Evolutionary conservation across 2,888 invertebrate species (phyloP).

Genomic region (Nipponacmea schrenckii): DNA sequence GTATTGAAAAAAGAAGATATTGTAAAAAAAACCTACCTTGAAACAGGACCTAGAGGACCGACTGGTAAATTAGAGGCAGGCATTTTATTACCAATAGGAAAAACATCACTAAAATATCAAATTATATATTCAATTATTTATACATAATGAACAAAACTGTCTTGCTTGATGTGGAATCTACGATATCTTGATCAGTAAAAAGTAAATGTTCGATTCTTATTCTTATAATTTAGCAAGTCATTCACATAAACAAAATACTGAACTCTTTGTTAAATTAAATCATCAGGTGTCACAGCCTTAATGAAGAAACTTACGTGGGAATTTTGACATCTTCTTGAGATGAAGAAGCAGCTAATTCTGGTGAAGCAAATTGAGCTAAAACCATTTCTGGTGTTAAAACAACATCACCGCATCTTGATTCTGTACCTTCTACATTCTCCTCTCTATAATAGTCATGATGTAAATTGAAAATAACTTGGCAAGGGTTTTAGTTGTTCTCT

Average conservation of each 20-base stretch:
- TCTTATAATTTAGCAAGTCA: background rate
- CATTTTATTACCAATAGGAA: constrained; percentile 62
- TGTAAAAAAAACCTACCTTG: constrained; percentile 46
- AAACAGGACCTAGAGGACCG: constrained; percentile 55
- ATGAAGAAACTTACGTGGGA: constrained; percentile 37
- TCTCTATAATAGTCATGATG: constrained; percentile 30
- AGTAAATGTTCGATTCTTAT: background rate
- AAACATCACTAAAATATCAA: constrained; percentile 53
- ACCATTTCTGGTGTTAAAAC: constrained; percentile 63
- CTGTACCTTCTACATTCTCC: constrained; percentile 37
- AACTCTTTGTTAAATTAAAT: no score
- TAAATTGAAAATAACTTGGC: no score
- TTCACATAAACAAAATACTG: no score
- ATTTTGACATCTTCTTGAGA: constrained; percentile 42
- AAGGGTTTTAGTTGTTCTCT: no score
- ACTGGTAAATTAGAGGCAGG: constrained; percentile 62
- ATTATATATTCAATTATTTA: background rate
- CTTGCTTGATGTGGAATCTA: no score
- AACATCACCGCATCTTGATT: constrained; percentile 29
- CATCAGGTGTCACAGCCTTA: no score
- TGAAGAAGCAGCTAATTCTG: constrained; percentile 36
- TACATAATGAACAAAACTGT: no score
- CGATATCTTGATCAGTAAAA: no score
- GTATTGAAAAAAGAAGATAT: background rate
- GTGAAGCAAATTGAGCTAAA: constrained; percentile 56